Conservation (phyloP, 2,797 vertebrate species). For the Poeciliopsis paucimaculata region DNA sequence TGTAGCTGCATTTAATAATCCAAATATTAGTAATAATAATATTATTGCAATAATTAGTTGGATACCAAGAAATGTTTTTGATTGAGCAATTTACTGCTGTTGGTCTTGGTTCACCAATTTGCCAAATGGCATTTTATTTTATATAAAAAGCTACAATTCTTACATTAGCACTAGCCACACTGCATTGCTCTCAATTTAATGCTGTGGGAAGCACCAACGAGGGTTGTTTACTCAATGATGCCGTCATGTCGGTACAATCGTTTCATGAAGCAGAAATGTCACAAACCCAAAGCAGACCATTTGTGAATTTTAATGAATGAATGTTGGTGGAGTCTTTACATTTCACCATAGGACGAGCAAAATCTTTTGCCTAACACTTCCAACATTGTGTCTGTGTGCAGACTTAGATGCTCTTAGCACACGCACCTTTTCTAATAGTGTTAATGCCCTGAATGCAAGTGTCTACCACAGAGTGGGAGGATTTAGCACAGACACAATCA, state of each 20-base stretch:
- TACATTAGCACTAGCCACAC: neutral
- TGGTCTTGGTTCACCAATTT: too few relatives aligned
- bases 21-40: too few relatives aligned
- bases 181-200: neutral
- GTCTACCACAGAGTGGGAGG: constrained; percentile 6
- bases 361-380: neutral
- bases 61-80: too few relatives aligned
- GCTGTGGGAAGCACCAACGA: neutral
- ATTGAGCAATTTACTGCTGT: too few relatives aligned
- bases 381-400: neutral
- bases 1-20: too few relatives aligned
- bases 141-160: neutral
- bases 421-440: neutral
- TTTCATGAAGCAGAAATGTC: neutral
- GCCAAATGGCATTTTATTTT: neutral
- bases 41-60: too few relatives aligned
- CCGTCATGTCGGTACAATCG: neutral
- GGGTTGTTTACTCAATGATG: neutral
- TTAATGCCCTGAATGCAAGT: constrained; percentile 9
- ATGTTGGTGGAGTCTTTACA: neutral
- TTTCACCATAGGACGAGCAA: neutral
- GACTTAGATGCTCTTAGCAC: neutral
- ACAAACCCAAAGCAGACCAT: neutral
- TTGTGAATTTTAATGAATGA: neutral
- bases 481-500: constrained; percentile 10